Conservation (phyloP, 2,888 invertebrate genomes). For the Agapostemon virescens region DNA sequence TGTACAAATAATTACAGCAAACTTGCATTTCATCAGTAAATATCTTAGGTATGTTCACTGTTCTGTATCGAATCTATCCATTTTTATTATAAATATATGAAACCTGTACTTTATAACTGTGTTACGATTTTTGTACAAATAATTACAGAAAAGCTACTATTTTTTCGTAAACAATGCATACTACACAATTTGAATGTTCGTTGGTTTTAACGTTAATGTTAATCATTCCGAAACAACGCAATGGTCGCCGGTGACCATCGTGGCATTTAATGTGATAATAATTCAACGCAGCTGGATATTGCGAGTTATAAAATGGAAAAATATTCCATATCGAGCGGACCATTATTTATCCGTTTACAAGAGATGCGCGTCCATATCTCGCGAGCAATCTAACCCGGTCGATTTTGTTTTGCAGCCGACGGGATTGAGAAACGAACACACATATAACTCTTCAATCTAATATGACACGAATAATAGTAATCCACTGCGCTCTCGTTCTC, state of each 20-base stretch:
- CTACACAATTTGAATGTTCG: too few species aligned
- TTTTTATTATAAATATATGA: too few species aligned
- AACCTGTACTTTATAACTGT: too few species aligned
- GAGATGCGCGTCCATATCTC: background rate
- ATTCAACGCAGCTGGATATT: background rate
- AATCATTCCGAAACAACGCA: background rate
- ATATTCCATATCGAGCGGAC: background rate
- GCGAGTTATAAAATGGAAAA: background rate
- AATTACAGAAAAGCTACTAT: too few species aligned
- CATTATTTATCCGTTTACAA: background rate
- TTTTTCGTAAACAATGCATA: background rate
- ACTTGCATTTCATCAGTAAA: background rate
- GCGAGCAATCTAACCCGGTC: too few species aligned
- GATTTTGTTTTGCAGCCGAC: slow-evolving; percentile 15
- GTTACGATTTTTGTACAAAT: too few species aligned
- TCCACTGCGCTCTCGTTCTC: background rate
- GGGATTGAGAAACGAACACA: slow-evolving; percentile 31
- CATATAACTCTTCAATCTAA: slow-evolving; percentile 20
- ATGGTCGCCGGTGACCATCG: background rate
- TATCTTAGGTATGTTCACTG: too few species aligned
- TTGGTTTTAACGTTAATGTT: too few species aligned
- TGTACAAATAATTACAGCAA: background rate
- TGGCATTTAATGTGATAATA: background rate
- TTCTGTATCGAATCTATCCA: too few species aligned
- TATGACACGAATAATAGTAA: slow-evolving; percentile 5